Percentiles rank a stretch among this genome's conserved stretches.
Evolutionary conservation across 2,888 invertebrate genomes (phyloP).

Genomic region (Lasioglossum zephyrum): DNA sequence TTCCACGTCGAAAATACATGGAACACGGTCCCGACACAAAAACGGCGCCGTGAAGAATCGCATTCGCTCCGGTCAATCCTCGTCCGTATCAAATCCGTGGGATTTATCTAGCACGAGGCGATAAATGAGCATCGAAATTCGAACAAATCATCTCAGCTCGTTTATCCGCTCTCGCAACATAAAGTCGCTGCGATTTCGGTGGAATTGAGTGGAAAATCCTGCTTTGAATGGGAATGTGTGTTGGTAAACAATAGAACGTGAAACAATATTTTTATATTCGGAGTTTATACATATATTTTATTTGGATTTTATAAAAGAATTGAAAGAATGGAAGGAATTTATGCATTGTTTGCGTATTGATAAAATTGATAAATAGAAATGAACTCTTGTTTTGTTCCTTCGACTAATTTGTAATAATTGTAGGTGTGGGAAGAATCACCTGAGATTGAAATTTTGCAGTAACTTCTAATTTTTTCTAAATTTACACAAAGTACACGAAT

Average conservation of each 20-base stretch:
- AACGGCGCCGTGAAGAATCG: not conserved
- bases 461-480: too few relatives aligned
- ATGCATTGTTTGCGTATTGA: not conserved
- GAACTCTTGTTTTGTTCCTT: not conserved
- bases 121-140: not conserved
- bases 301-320: not conserved
- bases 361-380: not conserved
- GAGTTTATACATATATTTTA: not conserved
- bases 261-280: not conserved
- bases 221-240: not conserved
- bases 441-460: too few relatives aligned
- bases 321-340: not conserved
- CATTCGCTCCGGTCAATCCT: not conserved
- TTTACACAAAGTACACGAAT: too few relatives aligned
- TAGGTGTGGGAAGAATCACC: too few relatives aligned
- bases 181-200: not conserved
- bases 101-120: not conserved
- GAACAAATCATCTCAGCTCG: not conserved
- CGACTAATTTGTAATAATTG: not conserved
- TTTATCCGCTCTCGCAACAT: not conserved
- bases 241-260: not conserved
- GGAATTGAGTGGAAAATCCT: not conserved
- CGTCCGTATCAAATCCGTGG: constrained; percentile 9
- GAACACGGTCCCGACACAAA: not conserved
- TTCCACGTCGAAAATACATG: not conserved